A percentile compares a stretch with the other conserved stretches of the same genome.
Evolutionary conservation across 2,113 vertebrate genomes (phyloP).

Genomic region (Petromus typicus): DNA sequence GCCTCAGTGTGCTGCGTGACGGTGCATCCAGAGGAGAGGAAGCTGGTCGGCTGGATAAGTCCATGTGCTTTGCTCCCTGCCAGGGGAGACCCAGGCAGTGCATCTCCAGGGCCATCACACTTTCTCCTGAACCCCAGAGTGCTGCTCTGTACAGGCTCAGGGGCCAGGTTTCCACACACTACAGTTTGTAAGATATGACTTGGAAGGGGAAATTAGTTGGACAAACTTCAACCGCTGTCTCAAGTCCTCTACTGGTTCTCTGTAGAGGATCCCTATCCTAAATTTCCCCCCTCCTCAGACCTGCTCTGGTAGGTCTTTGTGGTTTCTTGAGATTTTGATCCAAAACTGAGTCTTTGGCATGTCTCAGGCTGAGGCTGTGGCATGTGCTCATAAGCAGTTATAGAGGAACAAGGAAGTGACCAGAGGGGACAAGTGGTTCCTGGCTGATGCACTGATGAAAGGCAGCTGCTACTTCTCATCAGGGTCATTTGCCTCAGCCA

Average conservation of each 20-base stretch:
- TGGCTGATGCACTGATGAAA: not conserved
- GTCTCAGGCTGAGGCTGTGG: not conserved
- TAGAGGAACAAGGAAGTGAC: not conserved
- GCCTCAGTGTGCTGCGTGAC: not conserved
- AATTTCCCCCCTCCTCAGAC: too few relatives aligned
- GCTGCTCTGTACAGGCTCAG: not conserved
- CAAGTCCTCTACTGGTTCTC: not conserved
- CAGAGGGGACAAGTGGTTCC: not conserved
- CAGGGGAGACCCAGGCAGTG: not conserved
- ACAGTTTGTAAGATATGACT: not conserved
- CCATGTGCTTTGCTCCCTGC: not conserved
- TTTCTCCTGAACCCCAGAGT: not conserved
- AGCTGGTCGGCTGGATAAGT: not conserved
- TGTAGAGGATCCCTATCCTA: too few relatives aligned
- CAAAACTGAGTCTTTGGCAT: not conserved
- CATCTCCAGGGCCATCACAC: not conserved
- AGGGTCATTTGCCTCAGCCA: not conserved
- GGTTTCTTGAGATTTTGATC: not conserved
- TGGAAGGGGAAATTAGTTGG: not conserved
- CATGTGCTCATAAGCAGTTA: not conserved
- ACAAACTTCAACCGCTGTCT: not conserved
- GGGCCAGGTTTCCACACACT: not conserved
- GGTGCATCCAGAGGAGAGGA: not conserved
- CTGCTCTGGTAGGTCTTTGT: not conserved
- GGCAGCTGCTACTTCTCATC: not conserved